phyloP scores from a whole-genome alignment of 2,797 vertebrate genomes.

The Adrianichthys oophorus region DNA sequence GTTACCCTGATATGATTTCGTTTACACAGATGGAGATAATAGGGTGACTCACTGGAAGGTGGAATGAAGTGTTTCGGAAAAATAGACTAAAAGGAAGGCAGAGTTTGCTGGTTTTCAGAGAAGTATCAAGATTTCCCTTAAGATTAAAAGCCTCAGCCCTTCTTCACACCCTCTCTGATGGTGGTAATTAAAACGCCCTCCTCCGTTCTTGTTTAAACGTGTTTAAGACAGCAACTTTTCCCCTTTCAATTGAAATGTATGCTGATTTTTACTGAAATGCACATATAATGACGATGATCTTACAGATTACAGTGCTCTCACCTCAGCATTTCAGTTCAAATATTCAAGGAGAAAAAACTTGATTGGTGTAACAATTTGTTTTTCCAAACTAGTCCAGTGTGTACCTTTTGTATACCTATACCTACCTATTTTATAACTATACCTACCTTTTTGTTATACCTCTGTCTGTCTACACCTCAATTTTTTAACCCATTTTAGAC shows the following conservation, averaged over 20 bases:
- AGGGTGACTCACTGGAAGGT: constrained; percentile 27
- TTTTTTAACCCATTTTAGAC: too few relatives aligned
- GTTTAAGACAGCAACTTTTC: constrained; percentile 9
- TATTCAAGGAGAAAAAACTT: too few relatives aligned
- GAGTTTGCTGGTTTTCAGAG: constrained; percentile 13
- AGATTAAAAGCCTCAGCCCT: not conserved
- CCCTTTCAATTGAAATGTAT: not conserved
- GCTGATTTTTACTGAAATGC: too few relatives aligned
- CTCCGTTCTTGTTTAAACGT: constrained; percentile 1
- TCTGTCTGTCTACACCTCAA: too few relatives aligned
- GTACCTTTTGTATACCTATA: too few relatives aligned
- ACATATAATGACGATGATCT: too few relatives aligned
- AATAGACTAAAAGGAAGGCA: constrained; percentile 7
- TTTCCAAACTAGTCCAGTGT: too few relatives aligned
- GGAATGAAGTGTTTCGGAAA: constrained; percentile 14
- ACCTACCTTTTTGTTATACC: too few relatives aligned
- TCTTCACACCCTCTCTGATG: not conserved
- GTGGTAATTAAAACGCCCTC: constrained; percentile 20
- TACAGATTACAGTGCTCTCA: too few relatives aligned
- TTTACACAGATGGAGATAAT: constrained; percentile 29
- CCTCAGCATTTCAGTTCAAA: too few relatives aligned
- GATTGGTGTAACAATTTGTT: too few relatives aligned
- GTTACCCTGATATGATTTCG: constrained; percentile 15
- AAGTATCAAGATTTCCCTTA: constrained; percentile 5
- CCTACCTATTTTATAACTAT: too few relatives aligned